phyloP scores from a whole-genome alignment of 2,113 vertebrate genomes.

The Amphilophus citrinellus region DNA sequence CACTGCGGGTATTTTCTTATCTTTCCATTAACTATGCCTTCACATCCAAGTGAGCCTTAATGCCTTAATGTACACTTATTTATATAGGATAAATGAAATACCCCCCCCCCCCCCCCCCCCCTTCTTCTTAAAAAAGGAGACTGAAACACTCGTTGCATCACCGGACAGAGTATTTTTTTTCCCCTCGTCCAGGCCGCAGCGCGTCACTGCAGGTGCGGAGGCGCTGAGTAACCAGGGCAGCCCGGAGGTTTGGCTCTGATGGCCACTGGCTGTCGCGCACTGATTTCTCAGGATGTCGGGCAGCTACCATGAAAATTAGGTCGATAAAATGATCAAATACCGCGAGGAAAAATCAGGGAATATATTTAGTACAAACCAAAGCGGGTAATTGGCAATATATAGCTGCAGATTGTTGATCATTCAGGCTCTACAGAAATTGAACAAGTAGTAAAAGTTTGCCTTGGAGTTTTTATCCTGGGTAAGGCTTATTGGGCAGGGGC shows the following conservation, averaged over 20 bases:
- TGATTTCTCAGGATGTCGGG: conserved; percentile 5
- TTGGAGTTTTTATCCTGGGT: background rate
- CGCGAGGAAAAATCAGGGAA: background rate
- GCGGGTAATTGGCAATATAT: background rate
- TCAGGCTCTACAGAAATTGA: background rate
- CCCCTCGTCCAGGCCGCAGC: conserved; percentile 52
- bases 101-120: rapidly evolving
- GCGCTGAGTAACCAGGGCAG: conserved; percentile 36
- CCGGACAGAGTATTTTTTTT: conserved; percentile 5
- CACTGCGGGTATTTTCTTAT: background rate
- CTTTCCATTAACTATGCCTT: background rate
- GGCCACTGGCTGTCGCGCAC: conserved; percentile 13
- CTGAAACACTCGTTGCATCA: conserved; percentile 51
- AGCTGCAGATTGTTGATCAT: background rate
- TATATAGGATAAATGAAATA: background rate
- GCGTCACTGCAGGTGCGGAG: conserved; percentile 72
- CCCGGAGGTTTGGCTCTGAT: conserved; percentile 14
- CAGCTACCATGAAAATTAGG: background rate
- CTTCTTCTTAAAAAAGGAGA: background rate
- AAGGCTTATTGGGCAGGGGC: background rate
- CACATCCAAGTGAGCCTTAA: background rate
- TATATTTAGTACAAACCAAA: background rate
- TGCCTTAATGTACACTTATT: background rate
- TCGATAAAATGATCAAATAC: background rate
- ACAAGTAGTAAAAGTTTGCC: background rate